Evolutionary conservation across 1,140 invertebrate genomes (phyloP).

Genomic region (Drosophila kanapiae): DNA sequence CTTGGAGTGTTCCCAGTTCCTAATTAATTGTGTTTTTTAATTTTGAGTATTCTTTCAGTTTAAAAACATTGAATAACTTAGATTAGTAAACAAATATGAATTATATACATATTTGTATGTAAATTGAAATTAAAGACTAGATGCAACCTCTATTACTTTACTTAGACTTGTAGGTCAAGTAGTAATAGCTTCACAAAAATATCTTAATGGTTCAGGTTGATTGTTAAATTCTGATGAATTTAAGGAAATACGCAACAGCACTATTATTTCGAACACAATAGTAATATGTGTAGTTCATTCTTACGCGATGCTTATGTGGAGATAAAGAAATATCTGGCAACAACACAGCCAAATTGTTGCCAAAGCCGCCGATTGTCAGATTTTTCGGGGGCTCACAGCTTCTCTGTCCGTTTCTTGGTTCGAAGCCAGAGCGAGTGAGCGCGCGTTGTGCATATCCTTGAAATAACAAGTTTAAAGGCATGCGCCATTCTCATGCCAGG

Average conservation of each 20-base stretch:
- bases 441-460: constrained; percentile 66
- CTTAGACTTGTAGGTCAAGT: not conserved
- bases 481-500: constrained; percentile 55
- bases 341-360: constrained; percentile 70
- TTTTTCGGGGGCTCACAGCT: constrained; percentile 9
- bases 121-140: not conserved
- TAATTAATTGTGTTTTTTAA: not conserved
- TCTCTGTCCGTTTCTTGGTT: constrained; percentile 16
- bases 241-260: not conserved
- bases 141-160: not conserved
- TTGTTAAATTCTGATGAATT: too few species aligned
- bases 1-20: not conserved
- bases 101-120: too few species aligned
- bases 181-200: not conserved
- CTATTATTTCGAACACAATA: constrained; percentile 18
- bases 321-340: constrained; percentile 80
- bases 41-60: not conserved
- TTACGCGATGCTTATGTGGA: constrained; percentile 63
- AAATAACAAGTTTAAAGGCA: constrained; percentile 83
- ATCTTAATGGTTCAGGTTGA: not conserved
- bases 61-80: too few species aligned
- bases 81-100: too few species aligned
- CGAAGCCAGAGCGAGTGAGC: constrained; percentile 10
- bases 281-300: constrained; percentile 54
- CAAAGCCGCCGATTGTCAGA: constrained; percentile 70